Percentiles rank a stretch among this genome's conserved stretches.
Evolutionary conservation across 2,888 invertebrate species (phyloP).

Genomic region (Mythimna loreyi): DNA sequence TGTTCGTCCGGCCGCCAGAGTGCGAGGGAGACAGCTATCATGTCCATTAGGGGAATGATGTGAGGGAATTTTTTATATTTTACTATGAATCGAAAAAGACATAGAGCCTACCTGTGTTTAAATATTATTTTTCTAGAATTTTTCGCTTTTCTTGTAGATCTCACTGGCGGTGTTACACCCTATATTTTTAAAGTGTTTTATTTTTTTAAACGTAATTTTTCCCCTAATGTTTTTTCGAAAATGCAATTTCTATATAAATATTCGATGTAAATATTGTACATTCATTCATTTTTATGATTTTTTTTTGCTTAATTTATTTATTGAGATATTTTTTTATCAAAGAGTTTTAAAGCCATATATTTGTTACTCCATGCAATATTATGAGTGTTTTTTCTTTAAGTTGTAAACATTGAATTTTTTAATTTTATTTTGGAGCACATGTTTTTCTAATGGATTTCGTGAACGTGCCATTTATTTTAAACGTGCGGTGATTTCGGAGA

Average conservation of each 20-base stretch:
- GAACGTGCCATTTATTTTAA: constrained; percentile 84
- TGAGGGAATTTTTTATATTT: constrained; percentile 89
- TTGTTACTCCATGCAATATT: constrained; percentile 80
- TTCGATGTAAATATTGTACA: constrained; percentile 90
- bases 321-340: constrained; percentile 84
- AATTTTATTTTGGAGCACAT: constrained; percentile 65
- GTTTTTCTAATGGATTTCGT: constrained; percentile 71
- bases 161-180: constrained; percentile 70
- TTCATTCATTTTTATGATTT: constrained; percentile 77
- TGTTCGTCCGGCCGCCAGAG: constrained; percentile 55
- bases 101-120: constrained; percentile 84
- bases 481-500: constrained; percentile 77
- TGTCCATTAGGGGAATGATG: constrained; percentile 89
- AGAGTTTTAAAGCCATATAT: constrained; percentile 85
- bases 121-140: constrained; percentile 80
- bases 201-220: constrained; percentile 66
- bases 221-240: constrained; percentile 66
- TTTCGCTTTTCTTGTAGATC: constrained; percentile 82
- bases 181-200: constrained; percentile 54
- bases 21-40: constrained; percentile 76
- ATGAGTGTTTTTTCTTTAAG: constrained; percentile 65
- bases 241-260: constrained; percentile 82
- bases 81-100: constrained; percentile 89
- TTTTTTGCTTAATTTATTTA: constrained; percentile 86
- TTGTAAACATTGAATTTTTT: constrained; percentile 69